Conservation (phyloP, 2,113 vertebrate species). For the Silurus glanis region DNA sequence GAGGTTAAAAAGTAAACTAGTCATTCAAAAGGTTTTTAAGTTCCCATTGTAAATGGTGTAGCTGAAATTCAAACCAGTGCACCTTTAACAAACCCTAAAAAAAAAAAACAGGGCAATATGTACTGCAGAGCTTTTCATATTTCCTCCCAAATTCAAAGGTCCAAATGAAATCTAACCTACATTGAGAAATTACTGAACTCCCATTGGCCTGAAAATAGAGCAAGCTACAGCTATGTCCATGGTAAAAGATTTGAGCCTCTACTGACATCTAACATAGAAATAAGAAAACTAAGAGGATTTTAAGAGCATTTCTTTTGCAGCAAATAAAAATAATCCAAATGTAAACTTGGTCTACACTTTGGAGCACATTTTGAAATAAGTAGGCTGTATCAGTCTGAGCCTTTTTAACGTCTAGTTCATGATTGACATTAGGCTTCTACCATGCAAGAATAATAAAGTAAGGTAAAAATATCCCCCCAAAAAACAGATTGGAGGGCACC, state of each 20-base stretch:
- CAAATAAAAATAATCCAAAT: background rate
- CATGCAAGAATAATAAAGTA: background rate
- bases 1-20: background rate
- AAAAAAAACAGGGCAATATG: background rate
- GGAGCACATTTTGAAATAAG: conserved; percentile 10
- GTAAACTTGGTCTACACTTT: background rate
- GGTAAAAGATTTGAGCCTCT: background rate
- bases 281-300: background rate
- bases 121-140: background rate
- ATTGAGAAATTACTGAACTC: background rate
- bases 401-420: conserved; percentile 1
- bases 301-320: background rate
- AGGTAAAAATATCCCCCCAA: conserved; percentile 8
- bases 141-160: background rate
- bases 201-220: background rate
- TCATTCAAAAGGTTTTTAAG: background rate
- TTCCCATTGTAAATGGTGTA: background rate
- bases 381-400: background rate
- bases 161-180: background rate
- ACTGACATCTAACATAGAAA: background rate
- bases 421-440: conserved; percentile 13
- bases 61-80: background rate
- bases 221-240: background rate
- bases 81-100: background rate
- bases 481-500: background rate